Base-by-base conservation (phyloP, 2,888 invertebrate species). In the Chymomyza amoena region DNA sequence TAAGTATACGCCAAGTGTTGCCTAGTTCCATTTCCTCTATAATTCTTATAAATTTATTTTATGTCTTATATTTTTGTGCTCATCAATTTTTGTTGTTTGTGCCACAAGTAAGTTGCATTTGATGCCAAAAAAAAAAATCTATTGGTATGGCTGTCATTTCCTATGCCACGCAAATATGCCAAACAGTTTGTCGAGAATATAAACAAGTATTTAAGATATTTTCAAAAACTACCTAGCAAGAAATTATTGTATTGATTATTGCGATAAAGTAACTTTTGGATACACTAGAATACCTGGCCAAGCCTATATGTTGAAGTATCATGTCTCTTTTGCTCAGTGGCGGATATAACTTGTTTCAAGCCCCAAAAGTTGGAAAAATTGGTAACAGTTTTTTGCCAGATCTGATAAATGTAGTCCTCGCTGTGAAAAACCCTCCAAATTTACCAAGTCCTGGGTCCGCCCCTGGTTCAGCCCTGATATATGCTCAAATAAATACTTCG, bases 181-280 rank as follows among this genome's bases (percentile, higher is more conserved):
- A 66, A 66, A 59, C 62, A 73, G 64, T 36, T 68, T 63, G 62
- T 68, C 59, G 52, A 65, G 45, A 66, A 74, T 70, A 68, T 76
- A 59, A 67, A 59, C 65, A 77, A 70, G 71, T 70, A 87, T 82
- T 85, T 82, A 74, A 87, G 78, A 64, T 71, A 87, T 87, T 71
- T 87, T 45, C 1, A 13, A n/a, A 45, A 45, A 13, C 13, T 13
- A 45, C 4, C 39, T 45, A 45, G 39, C 2, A 45, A 45, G 39
- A 6, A 6, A 45, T 10, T 0, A 45, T 0, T 45, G 39, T 13
- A 7, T 45, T 1, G 13, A 4, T 13, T 45, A 3, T 45, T 10
- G 13, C 39, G 1, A 13, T 13, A 13, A 13, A 45, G 39, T 45
- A 45, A 45, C 39, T 10, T 0, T 10, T 13, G 13, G 4, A 45